phyloP scores from a whole-genome alignment of 2,888 invertebrate genomes.

The Drosophila niveifrons region DNA sequence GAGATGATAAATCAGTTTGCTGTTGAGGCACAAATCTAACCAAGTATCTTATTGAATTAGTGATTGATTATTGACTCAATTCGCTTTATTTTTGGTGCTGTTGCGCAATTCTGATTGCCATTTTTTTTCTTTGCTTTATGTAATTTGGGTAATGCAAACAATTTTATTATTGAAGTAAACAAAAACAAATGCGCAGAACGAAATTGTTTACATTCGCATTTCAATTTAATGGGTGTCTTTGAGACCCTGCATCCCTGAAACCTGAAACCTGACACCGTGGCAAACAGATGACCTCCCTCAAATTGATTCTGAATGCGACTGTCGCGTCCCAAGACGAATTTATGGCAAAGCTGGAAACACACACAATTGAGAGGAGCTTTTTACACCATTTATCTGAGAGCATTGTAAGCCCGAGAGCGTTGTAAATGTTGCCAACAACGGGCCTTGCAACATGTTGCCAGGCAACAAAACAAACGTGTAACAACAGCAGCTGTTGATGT shows the following conservation, averaged over 20 bases:
- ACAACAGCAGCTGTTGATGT: slow-evolving; percentile 9
- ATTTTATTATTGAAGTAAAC: slow-evolving; percentile 34
- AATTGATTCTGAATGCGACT: slow-evolving; percentile 34
- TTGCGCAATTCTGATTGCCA: slow-evolving; percentile 8
- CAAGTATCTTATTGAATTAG: slow-evolving; percentile 29
- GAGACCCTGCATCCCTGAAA: neutral
- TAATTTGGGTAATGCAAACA: slow-evolving; percentile 23
- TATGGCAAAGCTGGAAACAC: slow-evolving; percentile 46
- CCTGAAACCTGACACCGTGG: slow-evolving; percentile 12
- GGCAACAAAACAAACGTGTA: slow-evolving; percentile 4
- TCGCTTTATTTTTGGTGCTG: slow-evolving; percentile 10
- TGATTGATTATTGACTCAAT: slow-evolving; percentile 46
- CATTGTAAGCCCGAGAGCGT: neutral
- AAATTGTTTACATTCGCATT: slow-evolving; percentile 56
- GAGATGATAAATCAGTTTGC: slow-evolving; percentile 24
- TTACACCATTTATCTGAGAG: slow-evolving; percentile 43
- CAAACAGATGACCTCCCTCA: slow-evolving; percentile 51
- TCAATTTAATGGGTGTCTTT: slow-evolving; percentile 3
- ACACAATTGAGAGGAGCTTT: slow-evolving; percentile 19
- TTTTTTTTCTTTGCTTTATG: slow-evolving; percentile 6
- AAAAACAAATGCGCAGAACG: slow-evolving; percentile 16
- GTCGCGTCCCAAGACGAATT: slow-evolving; percentile 24
- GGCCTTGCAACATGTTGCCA: slow-evolving; percentile 13
- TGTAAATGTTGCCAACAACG: slow-evolving; percentile 37
- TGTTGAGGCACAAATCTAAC: slow-evolving; percentile 4